These are phyloP conservation scores for Phaetusa simplex DNA, from an alignment of 2,113 vertebrate species.

Conservation along the genomic window DNA sequence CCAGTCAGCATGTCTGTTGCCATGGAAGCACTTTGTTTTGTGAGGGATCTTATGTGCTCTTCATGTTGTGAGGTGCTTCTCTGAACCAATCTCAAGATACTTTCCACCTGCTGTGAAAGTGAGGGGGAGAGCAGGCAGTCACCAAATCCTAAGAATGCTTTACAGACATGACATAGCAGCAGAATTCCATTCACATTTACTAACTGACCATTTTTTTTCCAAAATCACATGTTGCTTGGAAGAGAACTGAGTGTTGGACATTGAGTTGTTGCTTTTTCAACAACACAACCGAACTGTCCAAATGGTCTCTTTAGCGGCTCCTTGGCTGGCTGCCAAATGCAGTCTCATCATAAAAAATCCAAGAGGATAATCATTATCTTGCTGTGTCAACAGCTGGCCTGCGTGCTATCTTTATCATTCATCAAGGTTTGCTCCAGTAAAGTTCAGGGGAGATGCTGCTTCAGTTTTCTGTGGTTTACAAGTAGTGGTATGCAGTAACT, in stretches of 20 bases:
- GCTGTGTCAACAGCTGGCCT: conserved; percentile 52
- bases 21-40: neutral
- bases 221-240: neutral
- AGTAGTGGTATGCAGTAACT: neutral
- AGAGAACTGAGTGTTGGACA: accelerated
- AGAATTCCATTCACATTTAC: neutral
- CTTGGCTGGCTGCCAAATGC: conserved; percentile 5
- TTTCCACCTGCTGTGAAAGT: neutral
- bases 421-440: neutral
- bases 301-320: neutral
- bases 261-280: neutral
- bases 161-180: neutral
- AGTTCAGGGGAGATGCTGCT: neutral
- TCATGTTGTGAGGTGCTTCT: neutral
- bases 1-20: neutral
- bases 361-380: conserved; percentile 46
- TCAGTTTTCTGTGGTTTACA: neutral
- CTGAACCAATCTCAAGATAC: neutral
- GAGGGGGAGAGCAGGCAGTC: neutral
- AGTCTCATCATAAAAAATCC: conserved; percentile 44
- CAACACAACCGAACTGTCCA: neutral
- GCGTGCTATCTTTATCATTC: neutral
- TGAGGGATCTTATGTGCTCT: neutral
- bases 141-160: neutral
- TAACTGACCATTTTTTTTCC: neutral